phyloP scores from a whole-genome alignment of 2,888 invertebrate species.

The Ditula angustiorana region DNA sequence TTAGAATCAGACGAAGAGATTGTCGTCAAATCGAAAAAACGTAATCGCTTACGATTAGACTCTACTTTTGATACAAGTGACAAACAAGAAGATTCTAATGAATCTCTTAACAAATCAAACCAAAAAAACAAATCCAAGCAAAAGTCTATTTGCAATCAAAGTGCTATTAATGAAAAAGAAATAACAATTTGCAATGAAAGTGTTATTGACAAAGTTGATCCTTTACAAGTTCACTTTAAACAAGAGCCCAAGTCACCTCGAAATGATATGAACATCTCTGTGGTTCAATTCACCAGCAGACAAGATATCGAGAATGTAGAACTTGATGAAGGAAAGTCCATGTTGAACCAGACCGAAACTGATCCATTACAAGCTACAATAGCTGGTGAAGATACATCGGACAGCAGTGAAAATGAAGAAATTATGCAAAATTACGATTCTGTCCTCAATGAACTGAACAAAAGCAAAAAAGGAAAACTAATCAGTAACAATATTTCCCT shows the following conservation, averaged over 20 bases:
- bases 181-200: constrained; percentile 60
- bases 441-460: constrained; percentile 64
- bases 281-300: constrained; percentile 57
- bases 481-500: constrained; percentile 63
- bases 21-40: constrained; percentile 55
- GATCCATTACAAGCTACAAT: constrained; percentile 66
- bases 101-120: constrained; percentile 40
- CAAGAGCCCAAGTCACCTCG: constrained; percentile 68
- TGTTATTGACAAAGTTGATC: constrained; percentile 56
- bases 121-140: constrained; percentile 35
- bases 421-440: constrained; percentile 72
- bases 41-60: constrained; percentile 65
- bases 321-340: constrained; percentile 57
- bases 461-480: constrained; percentile 50
- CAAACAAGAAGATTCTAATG: constrained; percentile 45
- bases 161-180: constrained; percentile 65
- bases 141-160: constrained; percentile 56
- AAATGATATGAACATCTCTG: constrained; percentile 59
- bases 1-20: constrained; percentile 62
- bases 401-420: constrained; percentile 66
- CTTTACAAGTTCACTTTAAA: constrained; percentile 62
- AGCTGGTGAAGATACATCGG: constrained; percentile 47
- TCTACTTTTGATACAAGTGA: constrained; percentile 60
- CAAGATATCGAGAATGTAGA: constrained; percentile 60
- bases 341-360: constrained; percentile 57